Conservation (phyloP, 2,888 invertebrate genomes). For the Philonicus albiceps region DNA sequence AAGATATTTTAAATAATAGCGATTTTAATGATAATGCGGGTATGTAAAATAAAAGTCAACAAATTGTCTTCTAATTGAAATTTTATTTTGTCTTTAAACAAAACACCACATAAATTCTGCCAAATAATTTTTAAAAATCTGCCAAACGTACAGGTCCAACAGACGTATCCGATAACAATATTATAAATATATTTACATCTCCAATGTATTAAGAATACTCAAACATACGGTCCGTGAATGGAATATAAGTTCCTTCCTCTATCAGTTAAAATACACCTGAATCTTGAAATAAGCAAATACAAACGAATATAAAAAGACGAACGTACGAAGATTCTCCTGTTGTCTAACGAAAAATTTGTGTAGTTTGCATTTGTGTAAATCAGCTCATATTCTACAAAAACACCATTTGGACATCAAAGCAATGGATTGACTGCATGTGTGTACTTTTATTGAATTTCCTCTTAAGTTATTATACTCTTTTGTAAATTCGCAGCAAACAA, state of each 20-base stretch:
- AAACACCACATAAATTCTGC: conserved; percentile 40
- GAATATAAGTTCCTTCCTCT: neutral
- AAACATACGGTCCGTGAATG: neutral
- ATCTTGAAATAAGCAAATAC: neutral
- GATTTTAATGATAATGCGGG: neutral
- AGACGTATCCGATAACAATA: conserved; percentile 7
- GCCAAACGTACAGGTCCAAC: conserved; percentile 8
- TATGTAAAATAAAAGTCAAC: neutral
- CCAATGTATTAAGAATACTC: neutral
- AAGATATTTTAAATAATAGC: too few relatives aligned
- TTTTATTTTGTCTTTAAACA: conserved; percentile 30
- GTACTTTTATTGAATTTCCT: neutral
- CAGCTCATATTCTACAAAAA: neutral
- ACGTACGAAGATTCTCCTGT: neutral
- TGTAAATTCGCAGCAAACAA: neutral
- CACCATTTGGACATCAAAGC: neutral
- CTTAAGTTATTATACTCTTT: neutral
- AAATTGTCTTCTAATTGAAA: neutral
- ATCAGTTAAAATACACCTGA: neutral
- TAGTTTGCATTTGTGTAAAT: neutral
- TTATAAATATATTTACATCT: neutral
- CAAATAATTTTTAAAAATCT: conserved; percentile 13
- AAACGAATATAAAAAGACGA: neutral
- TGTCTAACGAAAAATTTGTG: neutral
- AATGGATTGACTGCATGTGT: neutral